phyloP scores from a whole-genome alignment of 2,888 invertebrate genomes.

The Thumatha senex region DNA sequence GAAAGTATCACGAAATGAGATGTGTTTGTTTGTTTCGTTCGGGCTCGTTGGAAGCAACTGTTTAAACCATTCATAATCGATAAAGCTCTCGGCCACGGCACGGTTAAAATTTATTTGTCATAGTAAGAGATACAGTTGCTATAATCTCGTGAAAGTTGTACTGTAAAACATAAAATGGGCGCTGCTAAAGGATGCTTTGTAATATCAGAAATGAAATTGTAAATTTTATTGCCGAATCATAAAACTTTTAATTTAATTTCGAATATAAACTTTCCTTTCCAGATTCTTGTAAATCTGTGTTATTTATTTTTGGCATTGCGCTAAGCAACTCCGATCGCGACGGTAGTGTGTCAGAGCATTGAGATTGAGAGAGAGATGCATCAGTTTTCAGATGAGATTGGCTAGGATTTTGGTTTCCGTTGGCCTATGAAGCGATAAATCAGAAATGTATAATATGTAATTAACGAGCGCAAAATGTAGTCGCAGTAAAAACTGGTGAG shows the following conservation, averaged over 20 bases:
- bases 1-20: constrained; percentile 37
- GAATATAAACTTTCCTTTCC: neutral
- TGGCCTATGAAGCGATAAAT: no score
- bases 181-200: constrained; percentile 6
- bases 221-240: constrained; percentile 5
- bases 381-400: no score
- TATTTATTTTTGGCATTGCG: no score
- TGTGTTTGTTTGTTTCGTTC: constrained; percentile 26
- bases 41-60: constrained; percentile 7
- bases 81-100: constrained; percentile 27
- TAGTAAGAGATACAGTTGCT: constrained; percentile 6
- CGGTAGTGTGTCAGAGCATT: no score
- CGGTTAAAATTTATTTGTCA: constrained; percentile 13
- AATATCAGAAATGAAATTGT: neutral
- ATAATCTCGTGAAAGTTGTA: constrained; percentile 20
- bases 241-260: neutral
- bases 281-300: neutral
- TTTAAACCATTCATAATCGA: constrained; percentile 24
- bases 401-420: no score
- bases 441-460: no score
- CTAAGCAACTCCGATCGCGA: no score
- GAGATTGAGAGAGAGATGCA: neutral
- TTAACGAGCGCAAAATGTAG: no score
- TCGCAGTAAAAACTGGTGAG: no score
- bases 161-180: neutral